These are phyloP conservation scores for Stigmatopora argus DNA, from an alignment of 2,113 vertebrate genomes.

Conservation along the genomic window DNA sequence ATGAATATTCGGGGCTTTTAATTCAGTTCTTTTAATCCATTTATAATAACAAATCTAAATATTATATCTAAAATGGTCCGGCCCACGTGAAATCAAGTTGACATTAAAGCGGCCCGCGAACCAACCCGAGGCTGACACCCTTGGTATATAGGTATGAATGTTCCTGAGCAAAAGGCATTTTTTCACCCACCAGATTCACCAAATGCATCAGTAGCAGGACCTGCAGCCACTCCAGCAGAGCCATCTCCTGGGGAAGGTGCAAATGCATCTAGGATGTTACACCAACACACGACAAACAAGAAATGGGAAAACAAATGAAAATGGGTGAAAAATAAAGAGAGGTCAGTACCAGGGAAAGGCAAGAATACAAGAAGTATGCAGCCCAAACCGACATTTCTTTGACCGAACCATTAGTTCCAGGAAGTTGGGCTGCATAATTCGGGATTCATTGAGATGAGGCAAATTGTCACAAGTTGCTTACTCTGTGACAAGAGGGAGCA, in stretches of 20 bases:
- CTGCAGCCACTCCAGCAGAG: slow-evolving; percentile 82
- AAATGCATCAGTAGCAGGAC: slow-evolving; percentile 92
- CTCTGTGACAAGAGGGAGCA: slow-evolving; percentile 54
- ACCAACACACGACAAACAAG: slow-evolving; percentile 68
- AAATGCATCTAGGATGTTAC: slow-evolving; percentile 89
- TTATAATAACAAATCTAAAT: too few relatives aligned
- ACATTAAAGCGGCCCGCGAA: too few relatives aligned
- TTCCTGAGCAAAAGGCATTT: slow-evolving; percentile 19
- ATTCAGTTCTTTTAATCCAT: too few relatives aligned
- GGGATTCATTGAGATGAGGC: slow-evolving; percentile 60
- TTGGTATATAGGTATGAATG: too few relatives aligned
- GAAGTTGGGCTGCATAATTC: slow-evolving; percentile 58
- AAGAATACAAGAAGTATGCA: slow-evolving; percentile 69
- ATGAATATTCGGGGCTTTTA: too few relatives aligned
- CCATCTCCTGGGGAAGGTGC: slow-evolving; percentile 95
- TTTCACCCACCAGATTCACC: slow-evolving; percentile 96
- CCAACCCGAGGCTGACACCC: too few relatives aligned
- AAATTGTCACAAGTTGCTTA: slow-evolving; percentile 50
- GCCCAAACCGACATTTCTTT: slow-evolving; percentile 33
- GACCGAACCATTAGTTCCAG: slow-evolving; percentile 14
- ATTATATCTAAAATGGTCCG: too few relatives aligned
- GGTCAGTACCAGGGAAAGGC: slow-evolving; percentile 61
- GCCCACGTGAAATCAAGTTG: too few relatives aligned
- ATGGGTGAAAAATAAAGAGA: slow-evolving; percentile 56
- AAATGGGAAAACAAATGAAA: slow-evolving; percentile 49